Evolutionary conservation across 2,797 vertebrate species (phyloP), one percentile per base, ranked within the genome.

Genomic region (Toxotes lorentzi): DNA sequence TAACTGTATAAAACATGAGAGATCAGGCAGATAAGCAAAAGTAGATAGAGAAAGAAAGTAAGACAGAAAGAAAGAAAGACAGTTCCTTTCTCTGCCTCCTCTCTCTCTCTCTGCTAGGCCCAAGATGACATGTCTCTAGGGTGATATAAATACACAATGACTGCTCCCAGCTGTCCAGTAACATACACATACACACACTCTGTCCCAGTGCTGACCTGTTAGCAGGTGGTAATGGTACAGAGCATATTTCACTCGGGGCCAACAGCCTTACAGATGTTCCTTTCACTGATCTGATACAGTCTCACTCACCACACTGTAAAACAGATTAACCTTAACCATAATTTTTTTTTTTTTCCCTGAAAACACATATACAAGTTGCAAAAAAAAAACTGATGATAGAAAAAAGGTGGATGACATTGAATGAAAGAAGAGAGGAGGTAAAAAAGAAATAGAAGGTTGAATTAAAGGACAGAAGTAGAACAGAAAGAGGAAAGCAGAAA

Each of bases 151-250:
- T 72, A 81, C 51, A 77, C 53, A 70, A 43, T 63, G 45, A 75
- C 47, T 73, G 48, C 61, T 78, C 60, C 76, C 78, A 82, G 73
- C 67, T 84, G 70, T 63, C 62, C 50, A 71, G 51, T 54, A 47
- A 65, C 51, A 60, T 41, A 17, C 40, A 7, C 17, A 23, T 24
- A 62, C 48, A 62, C 32, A 69, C 27, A 56, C 60, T 73, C 61
- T 0, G 12, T 16, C 56, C 41, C 50, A 16, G 47, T 4, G 6
- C 23, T 76, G 63, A 80, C 70, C 70, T 24, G 57, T 41, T 63
- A 73, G 73, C 58, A 83, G 58, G 61, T 73, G 32, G 76, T 70
- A 65, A 73, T 70, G 40, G 24, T 32, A 40, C 41, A 67, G 38
- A 30, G 47, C 60, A 24, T 21, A 30, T 67, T 74, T 79, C 76